Percentiles rank a stretch among this genome's conserved stretches.
These are phyloP conservation scores for Melanotaenia parkinsoni DNA, from an alignment of 2,797 vertebrate species.

Conservation along the genomic window DNA sequence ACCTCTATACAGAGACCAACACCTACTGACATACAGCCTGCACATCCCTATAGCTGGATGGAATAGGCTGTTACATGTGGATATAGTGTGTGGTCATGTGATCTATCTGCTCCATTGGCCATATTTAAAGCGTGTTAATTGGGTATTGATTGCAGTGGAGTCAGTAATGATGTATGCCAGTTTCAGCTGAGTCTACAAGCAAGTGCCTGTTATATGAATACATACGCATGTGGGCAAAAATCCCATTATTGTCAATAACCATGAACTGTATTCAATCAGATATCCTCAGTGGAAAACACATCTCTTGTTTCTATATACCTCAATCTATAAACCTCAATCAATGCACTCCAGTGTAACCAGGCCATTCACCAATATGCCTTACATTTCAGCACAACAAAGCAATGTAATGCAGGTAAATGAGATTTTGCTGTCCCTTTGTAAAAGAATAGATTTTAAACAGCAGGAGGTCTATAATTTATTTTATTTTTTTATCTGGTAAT, in stretches of 20 bases:
- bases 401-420: constrained; percentile 21
- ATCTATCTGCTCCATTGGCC: constrained; percentile 35
- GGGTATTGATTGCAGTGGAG: constrained; percentile 57
- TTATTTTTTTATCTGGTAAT: constrained; percentile 9
- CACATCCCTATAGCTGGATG: constrained; percentile 19
- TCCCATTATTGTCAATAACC: constrained; percentile 43
- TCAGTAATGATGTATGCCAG: constrained; percentile 60
- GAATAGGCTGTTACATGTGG: constrained; percentile 20
- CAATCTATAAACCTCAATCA: constrained; percentile 50
- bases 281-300: constrained; percentile 47
- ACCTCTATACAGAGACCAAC: constrained; percentile 28
- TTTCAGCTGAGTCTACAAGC: constrained; percentile 47
- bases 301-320: constrained; percentile 24
- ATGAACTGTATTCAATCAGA: constrained; percentile 56
- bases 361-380: constrained; percentile 29
- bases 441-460: constrained; percentile 43
- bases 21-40: constrained; percentile 29
- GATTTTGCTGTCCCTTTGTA: constrained; percentile 35
- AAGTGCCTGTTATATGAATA: constrained; percentile 25
- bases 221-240: background rate
- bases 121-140: constrained; percentile 71
- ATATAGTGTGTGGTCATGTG: constrained; percentile 17
- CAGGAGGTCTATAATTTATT: constrained; percentile 21
- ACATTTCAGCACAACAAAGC: constrained; percentile 36
- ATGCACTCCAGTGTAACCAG: constrained; percentile 50